phyloP scores from a whole-genome alignment of 2,113 vertebrate genomes.

The Chionis minor region DNA sequence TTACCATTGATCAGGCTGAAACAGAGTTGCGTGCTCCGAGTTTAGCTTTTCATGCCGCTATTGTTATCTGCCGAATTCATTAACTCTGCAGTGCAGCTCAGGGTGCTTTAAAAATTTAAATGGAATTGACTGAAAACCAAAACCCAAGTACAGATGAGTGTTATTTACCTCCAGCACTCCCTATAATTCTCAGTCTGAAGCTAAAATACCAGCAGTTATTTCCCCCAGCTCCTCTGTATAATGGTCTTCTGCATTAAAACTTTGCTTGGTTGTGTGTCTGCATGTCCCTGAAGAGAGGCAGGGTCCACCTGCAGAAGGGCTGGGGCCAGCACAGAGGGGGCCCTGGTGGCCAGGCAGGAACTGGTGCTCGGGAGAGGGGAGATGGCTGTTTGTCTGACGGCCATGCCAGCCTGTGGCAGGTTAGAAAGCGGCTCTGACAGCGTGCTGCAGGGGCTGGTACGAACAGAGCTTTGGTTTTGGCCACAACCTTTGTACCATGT shows the following conservation, averaged over 20 bases:
- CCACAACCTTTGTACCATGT: fast-evolving
- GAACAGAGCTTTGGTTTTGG: not conserved
- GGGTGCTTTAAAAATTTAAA: slow-evolving; percentile 23
- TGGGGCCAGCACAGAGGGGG: not conserved
- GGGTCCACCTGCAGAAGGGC: not conserved
- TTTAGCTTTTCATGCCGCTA: not conserved
- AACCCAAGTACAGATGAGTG: not conserved
- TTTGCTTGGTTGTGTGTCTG: not conserved
- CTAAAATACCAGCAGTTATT: not conserved
- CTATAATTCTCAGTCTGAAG: not conserved
- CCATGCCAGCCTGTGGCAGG: fast-evolving
- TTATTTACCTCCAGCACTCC: not conserved
- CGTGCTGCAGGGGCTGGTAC: not conserved
- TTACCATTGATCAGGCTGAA: not conserved
- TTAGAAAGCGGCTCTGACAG: not conserved
- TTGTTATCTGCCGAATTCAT: not conserved
- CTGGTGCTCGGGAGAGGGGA: not conserved
- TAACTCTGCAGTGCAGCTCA: not conserved
- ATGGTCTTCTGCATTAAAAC: not conserved
- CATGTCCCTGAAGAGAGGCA: not conserved
- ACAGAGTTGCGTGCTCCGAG: not conserved
- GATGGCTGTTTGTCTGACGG: not conserved
- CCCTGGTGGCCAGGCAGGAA: not conserved
- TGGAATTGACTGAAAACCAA: slow-evolving; percentile 12
- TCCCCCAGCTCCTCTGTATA: not conserved